Percentiles rank a stretch among this genome's conserved stretches.
These are phyloP conservation scores for Athalia circularis DNA, from an alignment of 2,888 invertebrate genomes.

Conservation along the genomic window DNA sequence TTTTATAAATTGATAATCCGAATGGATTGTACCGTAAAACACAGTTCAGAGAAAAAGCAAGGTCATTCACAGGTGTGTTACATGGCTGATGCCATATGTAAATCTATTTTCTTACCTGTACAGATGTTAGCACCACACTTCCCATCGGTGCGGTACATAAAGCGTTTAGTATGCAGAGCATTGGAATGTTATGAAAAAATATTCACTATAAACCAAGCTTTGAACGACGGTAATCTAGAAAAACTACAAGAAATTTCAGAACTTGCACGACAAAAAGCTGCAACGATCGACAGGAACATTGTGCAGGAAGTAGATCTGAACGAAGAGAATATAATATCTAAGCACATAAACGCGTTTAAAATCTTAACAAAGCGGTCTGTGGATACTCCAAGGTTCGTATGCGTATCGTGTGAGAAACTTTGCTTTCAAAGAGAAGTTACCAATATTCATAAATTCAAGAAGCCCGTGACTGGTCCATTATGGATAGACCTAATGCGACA, in stretches of 20 bases:
- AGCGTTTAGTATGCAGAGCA: conserved; percentile 46
- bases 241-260: conserved; percentile 18
- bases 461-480: no score
- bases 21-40: not conserved
- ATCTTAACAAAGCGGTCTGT: conserved; percentile 23
- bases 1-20: not conserved
- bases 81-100: conserved; percentile 44
- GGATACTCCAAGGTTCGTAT: conserved; percentile 51
- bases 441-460: conserved; percentile 31
- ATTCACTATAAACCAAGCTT: conserved; percentile 41
- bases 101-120: conserved; percentile 50
- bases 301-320: conserved; percentile 47
- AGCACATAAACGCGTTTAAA: conserved; percentile 49
- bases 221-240: conserved; percentile 37
- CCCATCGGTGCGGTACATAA: conserved; percentile 47
- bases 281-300: conserved; percentile 13
- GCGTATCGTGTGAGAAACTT: conserved; percentile 55
- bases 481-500: no score
- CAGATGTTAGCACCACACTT: conserved; percentile 52
- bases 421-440: conserved; percentile 50
- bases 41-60: not conserved
- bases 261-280: conserved; percentile 28
- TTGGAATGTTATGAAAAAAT: conserved; percentile 12
- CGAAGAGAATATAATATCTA: conserved; percentile 49
- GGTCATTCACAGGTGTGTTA: conserved; percentile 45